Evolutionary conservation across 2,797 vertebrate genomes (phyloP), one percentile per base, ranked within the genome.

Genomic region (Cryptoprocta ferox): DNA sequence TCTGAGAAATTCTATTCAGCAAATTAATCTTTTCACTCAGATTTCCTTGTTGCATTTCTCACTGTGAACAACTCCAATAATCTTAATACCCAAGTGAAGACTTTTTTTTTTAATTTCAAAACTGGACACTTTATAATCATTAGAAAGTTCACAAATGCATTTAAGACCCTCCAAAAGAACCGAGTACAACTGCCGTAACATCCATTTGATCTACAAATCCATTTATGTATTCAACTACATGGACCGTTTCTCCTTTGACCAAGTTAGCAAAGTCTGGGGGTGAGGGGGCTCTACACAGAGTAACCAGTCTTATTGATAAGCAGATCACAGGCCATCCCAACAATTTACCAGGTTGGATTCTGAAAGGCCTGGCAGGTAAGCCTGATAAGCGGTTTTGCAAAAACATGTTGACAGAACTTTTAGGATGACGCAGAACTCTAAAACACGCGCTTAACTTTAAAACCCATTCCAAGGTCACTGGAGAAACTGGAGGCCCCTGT

Each of bases 31-130:
- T 88, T 68, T 63, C 63, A 75, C 37, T 89, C 81, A 10, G 28
- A 65, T 79, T 93, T 95, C 85, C 56, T 89, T 68, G 19, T 26
- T 78, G 39, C 21, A 48, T 61, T 56, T 50, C 66, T 96, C 76
- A 82, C 4, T 39, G 14, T 11, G 37, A 59, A 28, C 26, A 42
- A 21, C 70, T 82, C 18, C 70, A 78, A 6, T 26, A 83, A 48
- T 68, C 45, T 42, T 53, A 50, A 82, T 19, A 80, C 2, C 6
- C 56, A 80, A 87, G 18, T 61, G 24, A 71, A 66, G 24, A 3
- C n/a, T 82, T 61, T 13, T 61, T 13, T 19, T 71, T 37, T 19
- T 32, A 18, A 6, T 68, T 70, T 59, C 15, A 50, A 96, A 95
- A 88, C 14, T 45, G 50, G 79, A 71, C 37, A 80, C 10, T 71